Evolutionary conservation across 2,797 vertebrate genomes (phyloP).

Genomic region (Typhlichthys subterraneus): DNA sequence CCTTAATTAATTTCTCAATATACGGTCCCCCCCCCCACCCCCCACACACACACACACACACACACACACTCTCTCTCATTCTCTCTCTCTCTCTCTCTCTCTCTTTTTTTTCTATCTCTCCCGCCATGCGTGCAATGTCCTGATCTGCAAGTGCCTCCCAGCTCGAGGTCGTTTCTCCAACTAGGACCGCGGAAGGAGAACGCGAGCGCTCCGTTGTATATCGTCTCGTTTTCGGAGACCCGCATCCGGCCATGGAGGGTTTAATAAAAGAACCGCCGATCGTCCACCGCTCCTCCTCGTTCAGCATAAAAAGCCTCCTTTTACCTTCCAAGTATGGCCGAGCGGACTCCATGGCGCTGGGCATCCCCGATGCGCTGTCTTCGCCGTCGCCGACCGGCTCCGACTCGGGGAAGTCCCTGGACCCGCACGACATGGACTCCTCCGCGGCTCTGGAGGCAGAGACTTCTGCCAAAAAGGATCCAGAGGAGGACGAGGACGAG

Average conservation of each 20-base stretch:
- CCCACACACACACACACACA: no score
- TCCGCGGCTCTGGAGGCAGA: conserved; percentile 42
- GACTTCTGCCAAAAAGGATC: conserved; percentile 47
- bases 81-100: conserved; percentile 46
- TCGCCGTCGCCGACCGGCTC: conserved; percentile 60
- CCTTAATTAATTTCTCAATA: conserved; percentile 77
- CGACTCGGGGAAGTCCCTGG: conserved; percentile 64
- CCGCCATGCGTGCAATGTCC: conserved; percentile 36
- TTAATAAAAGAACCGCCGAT: conserved; percentile 67
- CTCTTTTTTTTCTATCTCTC: conserved; percentile 20
- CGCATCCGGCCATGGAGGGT: conserved; percentile 73
- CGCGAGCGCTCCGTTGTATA: conserved; percentile 26
- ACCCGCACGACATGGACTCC: conserved; percentile 60
- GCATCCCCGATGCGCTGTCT: conserved; percentile 42
- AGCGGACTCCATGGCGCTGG: conserved; percentile 31
- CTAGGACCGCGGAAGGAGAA: conserved; percentile 46
- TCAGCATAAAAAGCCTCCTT: conserved; percentile 83
- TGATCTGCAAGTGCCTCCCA: conserved; percentile 35
- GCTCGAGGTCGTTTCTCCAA: conserved; percentile 35
- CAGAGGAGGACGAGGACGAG: conserved; percentile 44
- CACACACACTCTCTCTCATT: conserved; percentile 39
- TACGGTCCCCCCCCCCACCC: conserved; percentile 19
- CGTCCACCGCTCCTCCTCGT: conserved; percentile 79
- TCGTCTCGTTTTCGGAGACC: conserved; percentile 21
- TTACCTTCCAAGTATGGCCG: conserved; percentile 75